Percentiles rank a stretch among this genome's conserved stretches.
phyloP scores from a whole-genome alignment of 2,888 invertebrate species.

The Leistus spinibarbis region DNA sequence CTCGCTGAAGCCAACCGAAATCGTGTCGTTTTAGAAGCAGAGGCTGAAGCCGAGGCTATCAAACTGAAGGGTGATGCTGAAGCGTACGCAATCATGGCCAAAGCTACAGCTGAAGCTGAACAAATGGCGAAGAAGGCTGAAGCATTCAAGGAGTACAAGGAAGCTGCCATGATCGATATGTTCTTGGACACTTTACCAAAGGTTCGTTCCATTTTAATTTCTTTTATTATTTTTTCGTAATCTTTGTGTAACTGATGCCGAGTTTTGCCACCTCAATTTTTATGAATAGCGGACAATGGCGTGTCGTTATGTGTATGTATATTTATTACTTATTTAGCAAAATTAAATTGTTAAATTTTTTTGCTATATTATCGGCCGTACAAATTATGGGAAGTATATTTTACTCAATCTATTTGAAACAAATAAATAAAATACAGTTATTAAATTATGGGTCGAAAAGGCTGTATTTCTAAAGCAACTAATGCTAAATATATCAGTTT shows the following conservation, averaged over 20 bases:
- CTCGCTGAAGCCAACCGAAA: conserved; percentile 91
- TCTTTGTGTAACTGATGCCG: not conserved
- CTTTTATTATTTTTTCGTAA: not conserved
- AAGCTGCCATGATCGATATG: conserved; percentile 96
- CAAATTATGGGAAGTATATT: too few relatives aligned
- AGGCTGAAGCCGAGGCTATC: conserved; percentile 92
- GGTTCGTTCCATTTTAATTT: conserved; percentile 61
- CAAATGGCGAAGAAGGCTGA: conserved; percentile 98
- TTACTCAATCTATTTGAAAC: too few relatives aligned
- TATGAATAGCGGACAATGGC: too few relatives aligned
- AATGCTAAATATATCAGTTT: too few relatives aligned
- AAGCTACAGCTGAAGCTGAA: conserved; percentile 94
- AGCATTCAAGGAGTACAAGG: conserved; percentile 95
- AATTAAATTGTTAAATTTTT: too few relatives aligned
- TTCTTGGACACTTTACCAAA: conserved; percentile 93
- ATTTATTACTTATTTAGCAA: too few relatives aligned
- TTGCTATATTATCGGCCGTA: too few relatives aligned
- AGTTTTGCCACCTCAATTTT: not conserved
- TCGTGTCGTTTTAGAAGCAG: conserved; percentile 90
- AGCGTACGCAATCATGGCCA: conserved; percentile 92
- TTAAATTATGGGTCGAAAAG: too few relatives aligned
- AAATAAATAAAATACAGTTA: too few relatives aligned
- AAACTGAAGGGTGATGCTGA: conserved; percentile 86
- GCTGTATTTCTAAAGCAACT: too few relatives aligned
- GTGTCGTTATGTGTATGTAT: too few relatives aligned